These are phyloP conservation scores for Diploscapter pachys DNA, from an alignment of 1,140 invertebrate genomes.

Conservation along the genomic window DNA sequence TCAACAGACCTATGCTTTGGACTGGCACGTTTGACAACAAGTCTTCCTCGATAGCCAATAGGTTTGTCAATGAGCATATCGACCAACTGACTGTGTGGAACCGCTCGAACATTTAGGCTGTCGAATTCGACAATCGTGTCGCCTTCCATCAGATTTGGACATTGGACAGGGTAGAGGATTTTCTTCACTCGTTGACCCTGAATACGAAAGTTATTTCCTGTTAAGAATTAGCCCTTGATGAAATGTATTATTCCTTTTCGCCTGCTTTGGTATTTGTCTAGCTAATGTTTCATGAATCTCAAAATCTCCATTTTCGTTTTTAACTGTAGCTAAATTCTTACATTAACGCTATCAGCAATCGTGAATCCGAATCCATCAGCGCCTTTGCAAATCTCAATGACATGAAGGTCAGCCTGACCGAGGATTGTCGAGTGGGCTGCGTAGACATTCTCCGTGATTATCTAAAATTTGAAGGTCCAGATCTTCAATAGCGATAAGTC, in stretches of 20 bases:
- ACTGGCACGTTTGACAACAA: constrained; percentile 76
- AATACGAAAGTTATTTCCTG: background rate
- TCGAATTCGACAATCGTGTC: constrained; percentile 94
- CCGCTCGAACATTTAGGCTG: constrained; percentile 76
- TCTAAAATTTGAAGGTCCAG: constrained; percentile 66
- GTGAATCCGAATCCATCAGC: constrained; percentile 81
- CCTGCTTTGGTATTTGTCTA: background rate
- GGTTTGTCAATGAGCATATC: constrained; percentile 91
- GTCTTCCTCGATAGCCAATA: constrained; percentile 77
- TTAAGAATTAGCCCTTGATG: background rate
- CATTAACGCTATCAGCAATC: constrained; percentile 79
- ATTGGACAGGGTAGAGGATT: constrained; percentile 85
- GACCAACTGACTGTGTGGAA: constrained; percentile 88
- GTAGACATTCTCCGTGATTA: constrained; percentile 57
- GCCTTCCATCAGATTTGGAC: constrained; percentile 85
- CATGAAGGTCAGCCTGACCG: constrained; percentile 41
- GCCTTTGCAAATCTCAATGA: constrained; percentile 61
- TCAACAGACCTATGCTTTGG: constrained; percentile 51
- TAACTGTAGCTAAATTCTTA: background rate
- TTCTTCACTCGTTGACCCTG: constrained; percentile 74
- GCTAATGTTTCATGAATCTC: constrained; percentile 65
- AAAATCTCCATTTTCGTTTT: background rate
- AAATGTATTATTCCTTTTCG: background rate
- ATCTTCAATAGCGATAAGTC: constrained; percentile 51
- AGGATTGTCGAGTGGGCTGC: constrained; percentile 31